These are phyloP conservation scores for Phalera bucephala DNA, from an alignment of 2,888 invertebrate species.

Conservation along the genomic window DNA sequence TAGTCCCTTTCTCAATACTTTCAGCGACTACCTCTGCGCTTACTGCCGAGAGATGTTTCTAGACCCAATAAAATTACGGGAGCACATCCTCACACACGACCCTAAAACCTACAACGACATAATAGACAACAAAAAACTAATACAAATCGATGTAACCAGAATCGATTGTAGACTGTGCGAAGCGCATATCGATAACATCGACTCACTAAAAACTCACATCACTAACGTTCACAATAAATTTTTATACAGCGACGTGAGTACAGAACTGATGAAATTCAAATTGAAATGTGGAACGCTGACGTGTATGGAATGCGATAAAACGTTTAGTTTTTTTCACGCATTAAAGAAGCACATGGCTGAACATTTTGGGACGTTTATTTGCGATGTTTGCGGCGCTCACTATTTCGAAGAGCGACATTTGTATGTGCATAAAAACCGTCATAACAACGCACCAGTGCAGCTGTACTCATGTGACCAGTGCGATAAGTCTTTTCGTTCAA, in stretches of 20 bases:
- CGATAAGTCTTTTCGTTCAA: slow-evolving; percentile 43
- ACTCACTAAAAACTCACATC: slow-evolving; percentile 52
- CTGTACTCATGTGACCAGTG: slow-evolving; percentile 58
- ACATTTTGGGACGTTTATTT: slow-evolving; percentile 49
- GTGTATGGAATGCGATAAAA: slow-evolving; percentile 47
- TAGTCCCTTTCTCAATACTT: slow-evolving; percentile 55
- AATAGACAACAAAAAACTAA: slow-evolving; percentile 38
- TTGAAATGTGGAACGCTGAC: slow-evolving; percentile 43
- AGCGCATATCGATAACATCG: slow-evolving; percentile 44
- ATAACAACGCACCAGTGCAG: slow-evolving; percentile 9
- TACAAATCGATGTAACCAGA: slow-evolving; percentile 50
- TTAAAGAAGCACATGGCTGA: slow-evolving; percentile 47
- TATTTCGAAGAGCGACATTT: slow-evolving; percentile 59
- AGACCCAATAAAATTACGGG: slow-evolving; percentile 47
- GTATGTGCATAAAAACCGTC: slow-evolving; percentile 38
- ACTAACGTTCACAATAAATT: slow-evolving; percentile 39
- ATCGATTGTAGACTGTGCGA: slow-evolving; percentile 56
- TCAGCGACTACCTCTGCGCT: slow-evolving; percentile 53
- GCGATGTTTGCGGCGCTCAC: slow-evolving; percentile 51
- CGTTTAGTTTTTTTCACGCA: slow-evolving; percentile 46
- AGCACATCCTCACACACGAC: slow-evolving; percentile 54
- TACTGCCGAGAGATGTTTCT: slow-evolving; percentile 59
- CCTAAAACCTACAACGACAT: slow-evolving; percentile 41
- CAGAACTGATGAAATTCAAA: slow-evolving; percentile 59
- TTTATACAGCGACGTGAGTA: slow-evolving; percentile 27